phyloP scores from a whole-genome alignment of 2,888 invertebrate genomes.

The Tinea trinotella region DNA sequence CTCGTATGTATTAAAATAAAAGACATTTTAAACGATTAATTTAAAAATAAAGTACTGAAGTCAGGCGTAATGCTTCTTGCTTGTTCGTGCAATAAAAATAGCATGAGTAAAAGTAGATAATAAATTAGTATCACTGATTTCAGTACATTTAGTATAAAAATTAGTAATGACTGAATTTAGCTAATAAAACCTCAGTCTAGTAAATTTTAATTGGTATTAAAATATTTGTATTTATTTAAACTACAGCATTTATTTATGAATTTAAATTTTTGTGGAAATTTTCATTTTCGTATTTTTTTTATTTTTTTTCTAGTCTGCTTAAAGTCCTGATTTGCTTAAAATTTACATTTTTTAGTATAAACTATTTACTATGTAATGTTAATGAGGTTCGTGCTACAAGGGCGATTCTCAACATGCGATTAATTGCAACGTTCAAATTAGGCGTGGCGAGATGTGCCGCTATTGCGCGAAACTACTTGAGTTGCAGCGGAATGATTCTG shows the following conservation, averaged over 20 bases:
- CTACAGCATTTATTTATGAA: conserved; percentile 12
- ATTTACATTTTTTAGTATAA: too few relatives aligned
- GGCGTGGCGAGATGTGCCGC: too few relatives aligned
- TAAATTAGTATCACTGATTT: conserved; percentile 26
- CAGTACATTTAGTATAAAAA: conserved; percentile 43
- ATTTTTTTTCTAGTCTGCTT: conserved; percentile 1
- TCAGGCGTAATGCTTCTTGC: not conserved
- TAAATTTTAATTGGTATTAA: conserved; percentile 11
- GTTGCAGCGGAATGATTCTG: too few relatives aligned
- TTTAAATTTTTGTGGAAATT: not conserved
- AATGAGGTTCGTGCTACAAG: too few relatives aligned
- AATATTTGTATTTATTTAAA: conserved; percentile 8
- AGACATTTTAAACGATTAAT: too few relatives aligned
- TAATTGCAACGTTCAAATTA: too few relatives aligned
- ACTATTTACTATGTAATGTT: too few relatives aligned
- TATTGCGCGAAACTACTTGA: too few relatives aligned
- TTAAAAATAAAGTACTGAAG: conserved; percentile 1
- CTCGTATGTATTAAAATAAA: not conserved
- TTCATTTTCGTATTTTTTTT: conserved; percentile 1
- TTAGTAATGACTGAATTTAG: conserved; percentile 63
- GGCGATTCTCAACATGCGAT: too few relatives aligned
- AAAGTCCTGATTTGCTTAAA: not conserved
- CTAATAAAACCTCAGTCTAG: conserved; percentile 35
- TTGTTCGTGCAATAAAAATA: not conserved
- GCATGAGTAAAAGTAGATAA: not conserved